Percentiles rank a stretch among this genome's conserved stretches.
phyloP scores from a whole-genome alignment of 1,140 invertebrate genomes.

The Drosophila obscura region DNA sequence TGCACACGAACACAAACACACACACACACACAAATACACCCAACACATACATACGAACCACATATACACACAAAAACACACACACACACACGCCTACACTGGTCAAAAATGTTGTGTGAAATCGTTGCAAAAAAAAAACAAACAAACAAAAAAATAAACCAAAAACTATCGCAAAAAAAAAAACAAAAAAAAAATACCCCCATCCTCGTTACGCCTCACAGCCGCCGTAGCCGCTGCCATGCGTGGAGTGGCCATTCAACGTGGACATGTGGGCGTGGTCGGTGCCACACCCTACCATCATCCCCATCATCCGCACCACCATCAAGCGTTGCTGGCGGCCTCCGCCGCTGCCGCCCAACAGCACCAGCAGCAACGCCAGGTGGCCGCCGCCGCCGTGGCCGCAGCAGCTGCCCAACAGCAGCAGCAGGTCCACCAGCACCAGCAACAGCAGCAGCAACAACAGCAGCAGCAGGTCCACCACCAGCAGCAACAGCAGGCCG shows the following conservation, averaged over 20 bases:
- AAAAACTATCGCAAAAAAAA: slow-evolving; percentile 50
- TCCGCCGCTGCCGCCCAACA: slow-evolving; percentile 86
- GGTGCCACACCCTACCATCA: slow-evolving; percentile 86
- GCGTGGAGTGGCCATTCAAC: slow-evolving; percentile 88
- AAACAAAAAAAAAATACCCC: slow-evolving; percentile 31
- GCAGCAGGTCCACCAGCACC: slow-evolving; percentile 85
- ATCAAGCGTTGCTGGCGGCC: slow-evolving; percentile 87
- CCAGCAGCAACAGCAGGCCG: slow-evolving; percentile 72
- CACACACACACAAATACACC: slow-evolving; percentile 36
- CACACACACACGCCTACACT: slow-evolving; percentile 41
- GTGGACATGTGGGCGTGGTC: slow-evolving; percentile 86
- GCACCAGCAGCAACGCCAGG: slow-evolving; percentile 86
- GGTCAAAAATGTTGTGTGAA: slow-evolving; percentile 75
- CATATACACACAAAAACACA: slow-evolving; percentile 44
- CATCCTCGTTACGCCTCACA: slow-evolving; percentile 54
- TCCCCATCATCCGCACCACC: slow-evolving; percentile 84
- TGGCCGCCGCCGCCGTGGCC: slow-evolving; percentile 86
- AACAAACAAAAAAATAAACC: slow-evolving; percentile 22
- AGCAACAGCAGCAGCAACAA: slow-evolving; percentile 48
- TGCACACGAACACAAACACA: slow-evolving; percentile 73
- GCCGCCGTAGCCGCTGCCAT: slow-evolving; percentile 86
- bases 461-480: slow-evolving; percentile 64
- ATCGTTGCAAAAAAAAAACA: slow-evolving; percentile 68
- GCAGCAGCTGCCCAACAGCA: slow-evolving; percentile 87
- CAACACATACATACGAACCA: slow-evolving; percentile 42